phyloP scores from a whole-genome alignment of 2,797 vertebrate species.

The Acanthurus leucopareius region DNA sequence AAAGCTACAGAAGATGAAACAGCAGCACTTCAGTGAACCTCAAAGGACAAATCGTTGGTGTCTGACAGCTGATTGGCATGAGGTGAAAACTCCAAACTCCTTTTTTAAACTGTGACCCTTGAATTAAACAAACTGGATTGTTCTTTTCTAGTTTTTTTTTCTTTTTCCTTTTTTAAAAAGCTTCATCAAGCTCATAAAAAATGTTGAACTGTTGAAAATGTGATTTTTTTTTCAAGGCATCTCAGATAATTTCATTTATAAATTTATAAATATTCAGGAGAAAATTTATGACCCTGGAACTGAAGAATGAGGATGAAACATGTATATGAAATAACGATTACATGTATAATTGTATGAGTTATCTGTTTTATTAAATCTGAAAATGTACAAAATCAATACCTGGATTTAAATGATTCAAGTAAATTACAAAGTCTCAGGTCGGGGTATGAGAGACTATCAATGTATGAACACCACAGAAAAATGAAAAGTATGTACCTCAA shows the following conservation, averaged over 20 bases:
- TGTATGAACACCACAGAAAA: background rate
- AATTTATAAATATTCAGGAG: background rate
- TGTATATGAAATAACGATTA: no score
- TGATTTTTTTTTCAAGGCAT: background rate
- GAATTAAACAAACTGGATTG: constrained; percentile 27
- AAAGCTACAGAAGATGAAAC: constrained; percentile 29
- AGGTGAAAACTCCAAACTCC: constrained; percentile 21
- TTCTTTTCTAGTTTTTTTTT: constrained; percentile 1
- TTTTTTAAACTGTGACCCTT: constrained; percentile 29
- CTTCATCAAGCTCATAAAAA: constrained; percentile 7
- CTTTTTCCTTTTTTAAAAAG: background rate
- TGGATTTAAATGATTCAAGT: background rate
- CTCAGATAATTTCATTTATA: background rate
- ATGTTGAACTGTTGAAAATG: background rate
- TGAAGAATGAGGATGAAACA: background rate
- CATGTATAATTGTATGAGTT: no score
- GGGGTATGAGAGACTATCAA: background rate
- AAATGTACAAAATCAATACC: constrained; percentile 5
- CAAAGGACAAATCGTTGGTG: constrained; percentile 48
- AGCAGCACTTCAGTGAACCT: constrained; percentile 39
- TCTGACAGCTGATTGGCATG: constrained; percentile 54
- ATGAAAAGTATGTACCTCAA: background rate
- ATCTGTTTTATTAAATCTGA: background rate
- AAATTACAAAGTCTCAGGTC: background rate
- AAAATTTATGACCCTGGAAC: background rate